These are phyloP conservation scores for Panzeria rudis DNA, from an alignment of 2,888 invertebrate genomes.

Conservation along the genomic window DNA sequence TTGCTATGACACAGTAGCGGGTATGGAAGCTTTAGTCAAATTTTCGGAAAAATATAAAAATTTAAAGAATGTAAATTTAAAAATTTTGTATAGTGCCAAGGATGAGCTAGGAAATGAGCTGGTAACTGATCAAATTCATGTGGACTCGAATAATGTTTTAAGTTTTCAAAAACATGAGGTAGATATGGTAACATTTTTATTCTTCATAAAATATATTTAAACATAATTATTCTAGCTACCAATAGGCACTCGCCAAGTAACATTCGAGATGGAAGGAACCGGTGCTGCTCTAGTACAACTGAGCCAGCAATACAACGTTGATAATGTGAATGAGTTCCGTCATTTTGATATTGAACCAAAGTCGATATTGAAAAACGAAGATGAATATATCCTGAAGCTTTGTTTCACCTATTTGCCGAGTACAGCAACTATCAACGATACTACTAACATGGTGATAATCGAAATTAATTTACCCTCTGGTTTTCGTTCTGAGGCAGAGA, in stretches of 20 bases:
- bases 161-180: conserved; percentile 91
- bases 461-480: too few species aligned
- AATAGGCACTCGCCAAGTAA: conserved; percentile 85
- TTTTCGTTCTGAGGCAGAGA: conserved; percentile 83
- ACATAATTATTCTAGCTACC: conserved; percentile 31
- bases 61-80: conserved; percentile 28
- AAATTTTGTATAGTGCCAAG: conserved; percentile 24
- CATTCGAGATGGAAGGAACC: conserved; percentile 89
- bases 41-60: conserved; percentile 85
- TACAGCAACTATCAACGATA: background rate
- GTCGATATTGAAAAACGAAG: background rate
- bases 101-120: conserved; percentile 17
- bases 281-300: conserved; percentile 91
- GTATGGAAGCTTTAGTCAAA: conserved; percentile 87
- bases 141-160: conserved; percentile 90
- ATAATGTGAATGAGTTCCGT: conserved; percentile 93
- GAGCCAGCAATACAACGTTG: conserved; percentile 90
- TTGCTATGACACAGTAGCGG: conserved; percentile 90
- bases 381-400: background rate
- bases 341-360: conserved; percentile 35
- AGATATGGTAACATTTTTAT: conserved; percentile 57
- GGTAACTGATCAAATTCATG: conserved; percentile 74
- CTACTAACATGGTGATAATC: conserved; percentile 85
- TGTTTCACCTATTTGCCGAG: conserved; percentile 4
- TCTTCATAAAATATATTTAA: background rate